phyloP scores from a whole-genome alignment of 2,888 invertebrate species.

The Eupeodes luniger region DNA sequence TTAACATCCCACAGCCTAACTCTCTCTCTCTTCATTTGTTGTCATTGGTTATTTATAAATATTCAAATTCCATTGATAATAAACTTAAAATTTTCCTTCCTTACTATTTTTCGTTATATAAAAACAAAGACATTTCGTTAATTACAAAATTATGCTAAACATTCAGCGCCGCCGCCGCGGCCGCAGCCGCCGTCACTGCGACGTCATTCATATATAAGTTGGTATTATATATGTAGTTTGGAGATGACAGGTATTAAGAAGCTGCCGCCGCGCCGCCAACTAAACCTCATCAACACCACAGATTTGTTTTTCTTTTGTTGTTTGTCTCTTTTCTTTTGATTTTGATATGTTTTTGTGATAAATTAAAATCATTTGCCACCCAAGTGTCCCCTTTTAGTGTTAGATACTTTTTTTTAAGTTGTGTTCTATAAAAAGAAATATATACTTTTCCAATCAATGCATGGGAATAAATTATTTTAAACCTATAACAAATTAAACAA shows the following conservation, averaged over 20 bases:
- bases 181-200: too few relatives aligned
- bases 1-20: conserved; percentile 32
- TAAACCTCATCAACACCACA: conserved; percentile 25
- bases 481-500: not conserved
- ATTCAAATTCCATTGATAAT: conserved; percentile 68
- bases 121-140: conserved; percentile 76
- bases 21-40: not conserved
- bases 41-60: conserved; percentile 32
- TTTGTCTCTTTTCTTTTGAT: not conserved
- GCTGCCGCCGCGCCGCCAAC: conserved; percentile 24
- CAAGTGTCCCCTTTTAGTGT: conserved; percentile 63
- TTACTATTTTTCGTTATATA: conserved; percentile 42
- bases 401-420: conserved; percentile 1
- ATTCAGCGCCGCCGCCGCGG: conserved; percentile 22
- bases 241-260: conserved; percentile 38
- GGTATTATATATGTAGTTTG: not conserved
- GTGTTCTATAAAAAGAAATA: conserved; percentile 26
- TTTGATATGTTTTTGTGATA: conserved; percentile 60
- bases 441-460: conserved; percentile 71
- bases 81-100: conserved; percentile 41
- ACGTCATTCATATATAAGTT: too few relatives aligned
- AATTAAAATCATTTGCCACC: conserved; percentile 74
- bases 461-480: conserved; percentile 68
- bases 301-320: conserved; percentile 21
- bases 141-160: conserved; percentile 75